phyloP scores from a whole-genome alignment of 1,140 invertebrate species.

The Eriocheir sinensis region DNA sequence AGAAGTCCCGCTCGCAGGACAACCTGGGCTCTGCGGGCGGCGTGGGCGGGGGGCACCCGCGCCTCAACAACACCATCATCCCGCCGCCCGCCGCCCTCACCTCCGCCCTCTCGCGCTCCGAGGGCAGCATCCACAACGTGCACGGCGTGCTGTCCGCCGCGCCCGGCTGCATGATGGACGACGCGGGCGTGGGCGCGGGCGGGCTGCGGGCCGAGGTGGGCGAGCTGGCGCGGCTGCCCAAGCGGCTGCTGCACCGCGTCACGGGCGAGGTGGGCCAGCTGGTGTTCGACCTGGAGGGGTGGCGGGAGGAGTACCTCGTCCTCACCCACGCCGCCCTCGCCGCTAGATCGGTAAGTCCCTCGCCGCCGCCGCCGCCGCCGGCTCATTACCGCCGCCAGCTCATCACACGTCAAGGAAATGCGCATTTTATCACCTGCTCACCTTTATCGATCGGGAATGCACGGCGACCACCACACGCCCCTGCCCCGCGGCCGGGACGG shows the following conservation, averaged over 20 bases:
- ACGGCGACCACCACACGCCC: not conserved
- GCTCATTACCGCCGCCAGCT: not conserved
- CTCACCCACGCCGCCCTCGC: conserved; percentile 71
- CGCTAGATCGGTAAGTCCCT: conserved; percentile 67
- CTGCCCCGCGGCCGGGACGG: too few species aligned
- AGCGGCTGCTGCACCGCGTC: conserved; percentile 73
- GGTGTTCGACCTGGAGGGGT: conserved; percentile 78
- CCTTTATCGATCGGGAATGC: not conserved
- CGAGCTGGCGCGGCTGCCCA: conserved; percentile 76
- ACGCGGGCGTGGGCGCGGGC: conserved; percentile 62
- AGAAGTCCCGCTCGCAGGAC: conserved; percentile 79
- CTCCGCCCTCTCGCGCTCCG: conserved; percentile 73
- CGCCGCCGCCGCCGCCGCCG: not conserved
- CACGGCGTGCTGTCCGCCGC: conserved; percentile 49
- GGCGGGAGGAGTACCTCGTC: conserved; percentile 77
- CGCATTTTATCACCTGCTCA: conserved; percentile 30
- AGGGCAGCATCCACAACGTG: conserved; percentile 79
- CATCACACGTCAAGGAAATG: not conserved
- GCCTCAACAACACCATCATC: conserved; percentile 72
- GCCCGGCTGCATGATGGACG: conserved; percentile 44
- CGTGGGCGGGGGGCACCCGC: conserved; percentile 23
- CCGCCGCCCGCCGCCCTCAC: conserved; percentile 71
- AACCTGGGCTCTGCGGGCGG: conserved; percentile 68
- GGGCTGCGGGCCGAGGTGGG: conserved; percentile 68
- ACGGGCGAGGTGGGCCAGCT: conserved; percentile 78